phyloP scores from a whole-genome alignment of 2,888 invertebrate genomes.

The Metalampra italica region DNA sequence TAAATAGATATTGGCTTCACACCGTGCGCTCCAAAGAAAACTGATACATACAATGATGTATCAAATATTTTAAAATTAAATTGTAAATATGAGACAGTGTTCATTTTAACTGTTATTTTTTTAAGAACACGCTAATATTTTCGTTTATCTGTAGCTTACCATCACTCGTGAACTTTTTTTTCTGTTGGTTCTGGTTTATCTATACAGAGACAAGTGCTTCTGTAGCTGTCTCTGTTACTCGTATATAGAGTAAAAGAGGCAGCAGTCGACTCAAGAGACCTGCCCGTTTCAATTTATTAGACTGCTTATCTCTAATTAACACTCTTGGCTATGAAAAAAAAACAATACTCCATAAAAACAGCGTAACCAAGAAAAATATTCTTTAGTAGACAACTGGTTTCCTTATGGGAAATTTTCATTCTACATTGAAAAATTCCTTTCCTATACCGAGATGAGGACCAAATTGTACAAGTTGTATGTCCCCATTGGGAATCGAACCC shows the following conservation, averaged over 20 bases:
- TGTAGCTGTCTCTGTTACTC: background rate
- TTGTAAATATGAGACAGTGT: slow-evolving; percentile 72
- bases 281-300: no score
- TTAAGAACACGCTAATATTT: slow-evolving; percentile 57
- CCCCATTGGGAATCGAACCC: no score
- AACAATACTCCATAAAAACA: no score
- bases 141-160: slow-evolving; percentile 29
- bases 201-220: background rate
- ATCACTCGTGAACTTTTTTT: slow-evolving; percentile 40
- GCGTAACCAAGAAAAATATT: no score
- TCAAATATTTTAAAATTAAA: slow-evolving; percentile 49
- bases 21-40: slow-evolving; percentile 25
- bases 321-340: no score
- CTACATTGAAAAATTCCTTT: no score
- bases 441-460: no score
- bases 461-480: no score
- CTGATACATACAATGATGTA: slow-evolving; percentile 46
- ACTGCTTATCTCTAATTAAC: no score
- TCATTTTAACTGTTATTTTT: slow-evolving; percentile 72
- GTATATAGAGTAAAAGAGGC: background rate
- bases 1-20: slow-evolving; percentile 38
- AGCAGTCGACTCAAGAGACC: no score
- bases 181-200: background rate
- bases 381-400: no score
- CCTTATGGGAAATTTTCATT: no score